phyloP scores from a whole-genome alignment of 2,888 invertebrate genomes.

The Diplolepis rosae region DNA sequence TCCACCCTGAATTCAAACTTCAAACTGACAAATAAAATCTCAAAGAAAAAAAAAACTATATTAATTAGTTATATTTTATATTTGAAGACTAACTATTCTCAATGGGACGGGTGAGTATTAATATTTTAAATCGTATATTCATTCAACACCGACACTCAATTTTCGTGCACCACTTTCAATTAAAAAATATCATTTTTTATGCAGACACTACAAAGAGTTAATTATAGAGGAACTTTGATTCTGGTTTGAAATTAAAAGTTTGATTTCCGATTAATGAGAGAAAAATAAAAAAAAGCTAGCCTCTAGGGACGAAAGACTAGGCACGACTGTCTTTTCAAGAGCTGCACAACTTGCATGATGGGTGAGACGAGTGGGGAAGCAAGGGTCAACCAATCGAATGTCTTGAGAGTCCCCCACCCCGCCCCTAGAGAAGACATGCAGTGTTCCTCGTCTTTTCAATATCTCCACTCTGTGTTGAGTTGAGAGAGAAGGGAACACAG shows the following conservation, averaged over 20 bases:
- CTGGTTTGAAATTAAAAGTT: neutral
- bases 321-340: conserved; percentile 8
- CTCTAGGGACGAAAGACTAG: neutral
- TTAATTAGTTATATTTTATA: neutral
- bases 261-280: neutral
- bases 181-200: neutral
- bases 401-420: neutral
- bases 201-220: neutral
- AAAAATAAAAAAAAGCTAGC: neutral
- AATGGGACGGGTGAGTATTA: neutral
- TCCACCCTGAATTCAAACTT: neutral
- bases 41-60: neutral
- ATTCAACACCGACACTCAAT: neutral
- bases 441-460: neutral
- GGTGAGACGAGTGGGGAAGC: neutral
- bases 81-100: neutral
- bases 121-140: neutral
- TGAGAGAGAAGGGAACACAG: neutral
- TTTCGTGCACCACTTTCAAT: neutral
- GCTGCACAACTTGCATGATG: neutral
- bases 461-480: neutral
- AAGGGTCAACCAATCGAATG: conserved; percentile 9
- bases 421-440: neutral
- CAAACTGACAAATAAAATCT: neutral
- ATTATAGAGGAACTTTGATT: neutral